phyloP scores from a whole-genome alignment of 2,797 vertebrate genomes.

The Xerus rutilus region DNA sequence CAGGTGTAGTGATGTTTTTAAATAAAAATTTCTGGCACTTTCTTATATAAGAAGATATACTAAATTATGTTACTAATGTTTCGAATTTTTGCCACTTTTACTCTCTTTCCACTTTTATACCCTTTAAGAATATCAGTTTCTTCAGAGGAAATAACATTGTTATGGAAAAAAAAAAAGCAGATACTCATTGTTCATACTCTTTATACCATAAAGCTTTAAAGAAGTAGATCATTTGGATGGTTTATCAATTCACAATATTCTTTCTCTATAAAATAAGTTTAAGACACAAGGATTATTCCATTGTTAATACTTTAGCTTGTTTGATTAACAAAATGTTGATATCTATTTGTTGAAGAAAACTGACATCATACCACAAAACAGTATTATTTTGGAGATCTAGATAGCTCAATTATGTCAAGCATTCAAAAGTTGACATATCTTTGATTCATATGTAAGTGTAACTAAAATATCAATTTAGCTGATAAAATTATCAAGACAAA shows the following conservation, averaged over 20 bases:
- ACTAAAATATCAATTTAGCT: background rate
- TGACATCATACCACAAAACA: background rate
- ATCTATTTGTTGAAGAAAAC: background rate
- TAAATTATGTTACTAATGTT: background rate
- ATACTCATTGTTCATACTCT: background rate
- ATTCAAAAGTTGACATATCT: background rate
- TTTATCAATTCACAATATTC: background rate
- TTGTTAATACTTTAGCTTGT: background rate
- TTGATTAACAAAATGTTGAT: background rate
- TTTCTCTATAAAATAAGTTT: background rate
- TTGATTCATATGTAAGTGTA: background rate
- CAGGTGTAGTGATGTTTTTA: background rate
- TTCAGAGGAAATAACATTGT: background rate
- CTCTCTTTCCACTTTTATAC: background rate
- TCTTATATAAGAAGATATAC: background rate
- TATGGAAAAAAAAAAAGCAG: background rate
- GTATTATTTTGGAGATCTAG: background rate
- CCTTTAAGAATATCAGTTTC: background rate
- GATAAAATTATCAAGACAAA: background rate
- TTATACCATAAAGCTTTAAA: background rate
- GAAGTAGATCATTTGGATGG: background rate
- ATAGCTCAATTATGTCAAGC: background rate
- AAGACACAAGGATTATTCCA: background rate
- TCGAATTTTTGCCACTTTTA: background rate
- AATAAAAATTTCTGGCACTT: slow-evolving; percentile 61